Conservation (phyloP, 2,113 vertebrate species). For the Grantiella picta region DNA sequence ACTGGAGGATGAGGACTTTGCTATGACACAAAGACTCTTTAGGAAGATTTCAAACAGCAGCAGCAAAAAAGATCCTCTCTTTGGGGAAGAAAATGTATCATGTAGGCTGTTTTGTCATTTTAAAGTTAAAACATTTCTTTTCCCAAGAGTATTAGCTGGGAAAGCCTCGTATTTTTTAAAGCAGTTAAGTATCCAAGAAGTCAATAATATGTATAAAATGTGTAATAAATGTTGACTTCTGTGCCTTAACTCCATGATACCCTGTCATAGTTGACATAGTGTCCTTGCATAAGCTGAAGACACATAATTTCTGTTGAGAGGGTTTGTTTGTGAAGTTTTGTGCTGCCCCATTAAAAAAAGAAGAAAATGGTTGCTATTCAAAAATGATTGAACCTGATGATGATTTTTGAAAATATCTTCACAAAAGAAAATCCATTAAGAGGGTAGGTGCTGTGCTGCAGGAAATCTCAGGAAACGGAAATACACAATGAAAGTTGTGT, state of each 20-base stretch:
- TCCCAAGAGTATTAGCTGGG: not conserved
- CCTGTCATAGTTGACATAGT: not conserved
- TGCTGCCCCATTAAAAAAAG: not conserved
- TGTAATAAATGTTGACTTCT: not conserved
- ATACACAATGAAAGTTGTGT: not conserved
- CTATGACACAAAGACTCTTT: not conserved
- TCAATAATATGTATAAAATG: conserved; percentile 17
- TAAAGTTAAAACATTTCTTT: not conserved
- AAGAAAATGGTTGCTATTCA: not conserved
- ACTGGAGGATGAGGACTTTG: not conserved
- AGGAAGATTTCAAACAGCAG: not conserved
- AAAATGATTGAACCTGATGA: not conserved
- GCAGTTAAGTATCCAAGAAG: not conserved
- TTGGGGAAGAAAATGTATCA: not conserved
- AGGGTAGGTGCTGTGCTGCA: not conserved
- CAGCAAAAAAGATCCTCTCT: not conserved
- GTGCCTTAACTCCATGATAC: not conserved
- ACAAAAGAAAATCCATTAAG: not conserved
- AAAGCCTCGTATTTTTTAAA: not conserved
- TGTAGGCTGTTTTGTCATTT: not conserved
- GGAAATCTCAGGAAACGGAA: not conserved
- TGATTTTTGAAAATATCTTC: not conserved
- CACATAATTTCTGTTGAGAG: not conserved
- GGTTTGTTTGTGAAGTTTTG: not conserved
- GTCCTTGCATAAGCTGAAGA: not conserved